Percentiles rank a stretch among this genome's conserved stretches.
Conservation (phyloP, 2,888 invertebrate genomes). For the Stenichneumon culpator region DNA sequence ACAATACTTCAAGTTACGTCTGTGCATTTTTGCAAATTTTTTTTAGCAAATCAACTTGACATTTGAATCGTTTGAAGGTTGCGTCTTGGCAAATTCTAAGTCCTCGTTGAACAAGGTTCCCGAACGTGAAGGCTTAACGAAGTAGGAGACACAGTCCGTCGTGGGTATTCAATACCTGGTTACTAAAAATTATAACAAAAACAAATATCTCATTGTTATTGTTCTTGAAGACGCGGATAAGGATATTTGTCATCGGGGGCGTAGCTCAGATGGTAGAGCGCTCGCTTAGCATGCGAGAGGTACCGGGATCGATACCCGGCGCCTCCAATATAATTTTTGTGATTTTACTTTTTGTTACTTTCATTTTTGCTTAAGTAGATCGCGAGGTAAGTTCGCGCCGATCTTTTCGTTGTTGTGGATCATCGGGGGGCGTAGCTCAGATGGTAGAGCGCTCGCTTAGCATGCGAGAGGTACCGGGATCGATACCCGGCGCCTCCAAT, state of each 20-base stretch:
- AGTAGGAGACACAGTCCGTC: too few species aligned
- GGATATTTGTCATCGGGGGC: background rate
- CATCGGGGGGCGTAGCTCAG: conserved; percentile 70
- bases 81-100: too few species aligned
- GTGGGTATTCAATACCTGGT: too few species aligned
- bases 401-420: background rate
- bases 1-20: too few species aligned
- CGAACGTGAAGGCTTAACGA: too few species aligned
- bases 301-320: conserved; percentile 74
- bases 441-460: conserved; percentile 77
- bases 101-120: too few species aligned
- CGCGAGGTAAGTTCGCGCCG: conserved; percentile 55
- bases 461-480: conserved; percentile 73
- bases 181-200: background rate
- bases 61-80: too few species aligned
- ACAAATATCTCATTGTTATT: conserved; percentile 49
- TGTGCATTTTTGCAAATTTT: too few species aligned
- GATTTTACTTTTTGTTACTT: background rate
- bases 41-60: too few species aligned
- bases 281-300: conserved; percentile 75
- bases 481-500: conserved; percentile 73
- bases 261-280: conserved; percentile 77
- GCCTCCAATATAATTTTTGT: conserved; percentile 71
- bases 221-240: background rate
- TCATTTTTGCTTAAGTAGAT: background rate